Percentiles rank a stretch among this genome's conserved stretches.
Evolutionary conservation across 2,113 vertebrate genomes (phyloP).

Genomic region (Silurus asotus): DNA sequence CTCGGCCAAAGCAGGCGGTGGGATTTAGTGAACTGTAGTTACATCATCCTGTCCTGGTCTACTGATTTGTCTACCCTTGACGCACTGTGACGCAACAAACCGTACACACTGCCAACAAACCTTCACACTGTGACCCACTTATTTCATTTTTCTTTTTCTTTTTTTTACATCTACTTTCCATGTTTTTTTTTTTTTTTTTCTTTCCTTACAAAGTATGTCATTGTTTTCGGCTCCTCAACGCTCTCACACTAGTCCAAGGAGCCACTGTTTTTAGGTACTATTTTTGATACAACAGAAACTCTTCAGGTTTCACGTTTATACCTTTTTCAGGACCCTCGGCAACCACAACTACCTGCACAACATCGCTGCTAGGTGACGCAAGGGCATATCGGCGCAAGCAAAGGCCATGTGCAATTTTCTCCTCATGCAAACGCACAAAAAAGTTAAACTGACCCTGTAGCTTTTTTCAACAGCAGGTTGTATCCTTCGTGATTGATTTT

Average conservation of each 20-base stretch:
- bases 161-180: not conserved
- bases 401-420: not conserved
- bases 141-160: not conserved
- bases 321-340: not conserved
- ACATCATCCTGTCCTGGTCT: not conserved
- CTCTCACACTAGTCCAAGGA: not conserved
- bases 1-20: no score
- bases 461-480: not conserved
- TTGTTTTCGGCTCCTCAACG: not conserved
- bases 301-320: conserved; percentile 1
- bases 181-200: not conserved
- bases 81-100: conserved; percentile 33
- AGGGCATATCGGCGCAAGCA: not conserved
- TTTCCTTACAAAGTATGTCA: not conserved
- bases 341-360: conserved; percentile 2
- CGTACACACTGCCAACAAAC: conserved; percentile 30
- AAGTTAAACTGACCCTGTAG: not conserved
- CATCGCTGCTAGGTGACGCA: conserved; percentile 1
- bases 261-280: not conserved
- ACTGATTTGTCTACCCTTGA: conserved; percentile 13
- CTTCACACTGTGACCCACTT: conserved; percentile 17
- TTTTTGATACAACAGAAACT: not conserved
- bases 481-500: not conserved
- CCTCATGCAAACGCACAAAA: not conserved
- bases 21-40: no score